phyloP scores from a whole-genome alignment of 2,113 vertebrate genomes.

The Tringa solitaria region DNA sequence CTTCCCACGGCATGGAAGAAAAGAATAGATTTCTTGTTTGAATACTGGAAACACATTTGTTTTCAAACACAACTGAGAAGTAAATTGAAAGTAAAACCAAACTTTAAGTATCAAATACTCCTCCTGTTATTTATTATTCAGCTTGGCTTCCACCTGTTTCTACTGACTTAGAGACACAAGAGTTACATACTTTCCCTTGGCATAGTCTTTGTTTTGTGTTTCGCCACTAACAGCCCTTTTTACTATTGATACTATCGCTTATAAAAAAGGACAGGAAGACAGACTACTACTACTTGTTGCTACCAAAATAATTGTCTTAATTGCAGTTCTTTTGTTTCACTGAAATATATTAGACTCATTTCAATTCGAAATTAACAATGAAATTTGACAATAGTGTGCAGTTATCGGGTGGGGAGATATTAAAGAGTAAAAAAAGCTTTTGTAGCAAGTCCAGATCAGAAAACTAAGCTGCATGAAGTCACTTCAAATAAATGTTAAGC shows the following conservation, averaged over 20 bases:
- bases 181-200: not conserved
- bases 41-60: not conserved
- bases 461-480: not conserved
- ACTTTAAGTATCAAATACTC: not conserved
- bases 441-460: not conserved
- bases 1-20: not conserved
- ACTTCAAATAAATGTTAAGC: not conserved
- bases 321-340: not conserved
- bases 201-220: not conserved
- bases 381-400: not conserved
- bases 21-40: not conserved
- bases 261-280: not conserved
- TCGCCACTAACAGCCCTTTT: accelerated
- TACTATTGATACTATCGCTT: not conserved
- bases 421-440: not conserved
- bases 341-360: too few relatives aligned
- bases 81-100: not conserved
- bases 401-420: not conserved
- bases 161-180: not conserved
- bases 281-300: not conserved
- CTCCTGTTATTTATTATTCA: not conserved
- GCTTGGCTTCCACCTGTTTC: not conserved
- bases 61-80: not conserved
- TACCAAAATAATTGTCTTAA: not conserved
- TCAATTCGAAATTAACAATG: too few relatives aligned